Evolutionary conservation across 2,888 invertebrate species (phyloP).

Genomic region (Ligdia adustata): DNA sequence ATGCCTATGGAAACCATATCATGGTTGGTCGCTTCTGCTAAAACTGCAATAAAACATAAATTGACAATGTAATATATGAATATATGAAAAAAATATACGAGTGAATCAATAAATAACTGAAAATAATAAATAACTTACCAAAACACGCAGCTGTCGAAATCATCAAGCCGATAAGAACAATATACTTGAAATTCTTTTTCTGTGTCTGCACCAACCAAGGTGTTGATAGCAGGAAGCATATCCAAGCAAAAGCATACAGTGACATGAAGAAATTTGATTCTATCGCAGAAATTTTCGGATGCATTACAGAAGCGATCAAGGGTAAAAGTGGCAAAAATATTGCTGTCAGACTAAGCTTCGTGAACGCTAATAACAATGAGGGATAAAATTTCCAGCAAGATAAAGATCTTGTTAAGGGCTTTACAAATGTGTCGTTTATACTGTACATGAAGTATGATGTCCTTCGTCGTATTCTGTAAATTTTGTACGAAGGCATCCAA

Average conservation of each 20-base stretch:
- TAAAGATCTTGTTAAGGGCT: conserved; percentile 72
- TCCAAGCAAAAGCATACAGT: conserved; percentile 75
- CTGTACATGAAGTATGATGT: conserved; percentile 62
- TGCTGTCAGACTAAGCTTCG: conserved; percentile 65
- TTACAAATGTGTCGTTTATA: conserved; percentile 73
- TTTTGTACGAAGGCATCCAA: conserved; percentile 73
- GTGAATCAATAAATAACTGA: background rate
- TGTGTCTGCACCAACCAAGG: conserved; percentile 75
- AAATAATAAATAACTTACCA: conserved; percentile 51
- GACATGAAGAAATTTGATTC: conserved; percentile 74
- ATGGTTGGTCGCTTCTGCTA: conserved; percentile 66
- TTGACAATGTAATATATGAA: background rate
- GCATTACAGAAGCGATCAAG: conserved; percentile 64
- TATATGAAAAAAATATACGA: too few species aligned
- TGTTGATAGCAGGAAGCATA: conserved; percentile 71
- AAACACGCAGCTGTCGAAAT: conserved; percentile 66
- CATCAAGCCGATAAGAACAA: conserved; percentile 60
- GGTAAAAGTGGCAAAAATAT: conserved; percentile 64
- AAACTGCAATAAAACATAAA: conserved; percentile 53
- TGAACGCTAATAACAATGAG: conserved; percentile 64
- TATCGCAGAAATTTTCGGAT: conserved; percentile 62
- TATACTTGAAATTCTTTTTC: conserved; percentile 74
- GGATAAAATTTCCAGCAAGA: conserved; percentile 78
- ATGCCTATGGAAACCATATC: conserved; percentile 78
- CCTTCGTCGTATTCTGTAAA: conserved; percentile 68